Evolutionary conservation across 2,797 vertebrate genomes (phyloP).

Genomic region (Balearica regulorum): DNA sequence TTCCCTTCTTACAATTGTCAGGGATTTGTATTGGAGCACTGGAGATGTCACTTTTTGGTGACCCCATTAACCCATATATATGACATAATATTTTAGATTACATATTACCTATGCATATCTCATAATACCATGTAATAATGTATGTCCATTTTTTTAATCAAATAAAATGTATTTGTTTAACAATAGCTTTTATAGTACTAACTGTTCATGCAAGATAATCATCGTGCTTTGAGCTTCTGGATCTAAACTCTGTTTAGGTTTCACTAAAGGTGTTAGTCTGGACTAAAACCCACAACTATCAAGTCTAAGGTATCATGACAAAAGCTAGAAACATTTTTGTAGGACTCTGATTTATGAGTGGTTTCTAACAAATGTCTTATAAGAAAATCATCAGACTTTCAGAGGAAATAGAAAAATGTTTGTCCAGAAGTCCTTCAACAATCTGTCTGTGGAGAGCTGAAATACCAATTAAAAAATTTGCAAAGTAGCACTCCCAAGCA

Average conservation of each 20-base stretch:
- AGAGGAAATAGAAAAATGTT: background rate
- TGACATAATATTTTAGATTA: background rate
- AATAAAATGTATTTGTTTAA: background rate
- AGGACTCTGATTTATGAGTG: background rate
- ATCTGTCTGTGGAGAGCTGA: background rate
- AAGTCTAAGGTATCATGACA: background rate
- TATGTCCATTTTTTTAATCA: background rate
- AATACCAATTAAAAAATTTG: background rate
- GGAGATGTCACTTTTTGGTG: rapidly evolving
- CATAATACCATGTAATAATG: background rate
- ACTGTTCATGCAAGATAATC: background rate
- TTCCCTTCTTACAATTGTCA: background rate
- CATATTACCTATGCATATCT: background rate
- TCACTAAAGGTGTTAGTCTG: background rate
- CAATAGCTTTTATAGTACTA: background rate
- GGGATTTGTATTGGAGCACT: background rate
- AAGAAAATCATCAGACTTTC: background rate
- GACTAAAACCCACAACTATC: background rate
- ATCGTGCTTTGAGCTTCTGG: rapidly evolving
- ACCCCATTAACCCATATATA: background rate
- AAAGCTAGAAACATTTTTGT: background rate
- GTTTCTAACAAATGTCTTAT: background rate
- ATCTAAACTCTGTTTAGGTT: background rate
- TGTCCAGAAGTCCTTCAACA: background rate
- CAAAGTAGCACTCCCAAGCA: background rate